Percentiles rank a stretch among this genome's conserved stretches.
Conservation (phyloP, 35 echinoderm and acorn worm species). For the Stichopus chloronotus region DNA sequence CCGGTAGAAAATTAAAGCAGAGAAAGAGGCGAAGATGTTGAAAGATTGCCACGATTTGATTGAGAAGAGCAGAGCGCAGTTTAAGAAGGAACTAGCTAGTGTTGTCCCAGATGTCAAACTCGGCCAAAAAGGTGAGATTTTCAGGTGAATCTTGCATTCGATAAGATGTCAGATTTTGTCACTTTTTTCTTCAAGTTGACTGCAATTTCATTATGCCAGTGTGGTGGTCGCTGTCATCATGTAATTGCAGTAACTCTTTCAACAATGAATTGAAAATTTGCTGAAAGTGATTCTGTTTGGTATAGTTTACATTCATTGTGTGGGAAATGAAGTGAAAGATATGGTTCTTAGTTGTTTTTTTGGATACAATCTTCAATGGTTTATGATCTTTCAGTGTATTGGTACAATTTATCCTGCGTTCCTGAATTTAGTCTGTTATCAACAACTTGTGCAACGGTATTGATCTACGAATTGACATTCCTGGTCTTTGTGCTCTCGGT, state of each 20-base stretch:
- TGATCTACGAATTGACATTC: no score
- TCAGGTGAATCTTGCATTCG: neutral
- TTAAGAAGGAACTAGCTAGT: conserved; percentile 95
- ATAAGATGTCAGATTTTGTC: neutral
- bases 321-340: no score
- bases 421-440: no score
- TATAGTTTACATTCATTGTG: no score
- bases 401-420: no score
- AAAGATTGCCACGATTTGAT: conserved; percentile 86
- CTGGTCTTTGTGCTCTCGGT: no score
- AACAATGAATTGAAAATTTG: no score
- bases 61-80: conserved; percentile 83
- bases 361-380: no score
- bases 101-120: conserved; percentile 94
- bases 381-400: no score
- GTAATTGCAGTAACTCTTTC: neutral
- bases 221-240: neutral
- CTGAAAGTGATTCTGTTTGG: no score
- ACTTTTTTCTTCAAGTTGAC: neutral
- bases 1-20: conserved; percentile 52
- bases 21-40: conserved; percentile 80
- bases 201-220: neutral
- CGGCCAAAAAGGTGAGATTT: conserved; percentile 76
- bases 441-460: no score
- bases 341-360: no score